Percentiles rank a stretch among this genome's conserved stretches.
Evolutionary conservation across 2,113 vertebrate species (phyloP).

Genomic region (Channa argus): DNA sequence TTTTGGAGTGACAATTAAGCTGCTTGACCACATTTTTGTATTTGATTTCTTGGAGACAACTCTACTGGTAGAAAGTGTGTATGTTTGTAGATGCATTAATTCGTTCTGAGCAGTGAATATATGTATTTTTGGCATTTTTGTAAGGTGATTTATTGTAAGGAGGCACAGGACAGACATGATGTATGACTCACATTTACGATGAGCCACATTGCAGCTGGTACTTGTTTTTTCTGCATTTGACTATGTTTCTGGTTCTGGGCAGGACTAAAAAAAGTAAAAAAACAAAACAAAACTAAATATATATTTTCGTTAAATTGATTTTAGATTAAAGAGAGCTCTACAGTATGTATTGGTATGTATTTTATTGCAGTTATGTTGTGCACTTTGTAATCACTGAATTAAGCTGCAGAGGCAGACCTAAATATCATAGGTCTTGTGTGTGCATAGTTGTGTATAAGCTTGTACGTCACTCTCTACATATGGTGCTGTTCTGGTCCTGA

Average conservation of each 20-base stretch:
- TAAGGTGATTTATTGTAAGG: slow-evolving; percentile 1
- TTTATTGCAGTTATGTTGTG: neutral
- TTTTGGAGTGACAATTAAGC: slow-evolving; percentile 27
- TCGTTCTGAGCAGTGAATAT: neutral
- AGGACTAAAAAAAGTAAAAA: slow-evolving; percentile 9
- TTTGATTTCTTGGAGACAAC: neutral
- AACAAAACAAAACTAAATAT: neutral
- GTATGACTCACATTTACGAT: slow-evolving; percentile 33
- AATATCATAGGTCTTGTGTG: slow-evolving; percentile 22
- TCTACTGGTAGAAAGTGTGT: neutral
- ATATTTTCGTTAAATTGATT: neutral
- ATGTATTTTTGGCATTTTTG: slow-evolving; percentile 5
- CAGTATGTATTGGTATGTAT: neutral
- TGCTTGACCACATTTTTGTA: slow-evolving; percentile 47
- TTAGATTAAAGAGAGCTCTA: neutral
- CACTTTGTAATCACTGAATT: neutral
- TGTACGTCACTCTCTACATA: slow-evolving; percentile 9
- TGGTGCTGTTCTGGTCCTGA: slow-evolving; percentile 15
- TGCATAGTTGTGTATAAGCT: neutral
- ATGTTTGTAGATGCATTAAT: slow-evolving; percentile 10
- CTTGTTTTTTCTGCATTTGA: slow-evolving; percentile 14
- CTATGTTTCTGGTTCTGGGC: slow-evolving; percentile 16
- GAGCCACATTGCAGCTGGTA: slow-evolving; percentile 27
- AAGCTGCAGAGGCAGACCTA: neutral
- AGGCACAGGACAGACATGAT: slow-evolving; percentile 5